Evolutionary conservation across 2,113 vertebrate species (phyloP).

Genomic region (Pelobates fuscus): DNA sequence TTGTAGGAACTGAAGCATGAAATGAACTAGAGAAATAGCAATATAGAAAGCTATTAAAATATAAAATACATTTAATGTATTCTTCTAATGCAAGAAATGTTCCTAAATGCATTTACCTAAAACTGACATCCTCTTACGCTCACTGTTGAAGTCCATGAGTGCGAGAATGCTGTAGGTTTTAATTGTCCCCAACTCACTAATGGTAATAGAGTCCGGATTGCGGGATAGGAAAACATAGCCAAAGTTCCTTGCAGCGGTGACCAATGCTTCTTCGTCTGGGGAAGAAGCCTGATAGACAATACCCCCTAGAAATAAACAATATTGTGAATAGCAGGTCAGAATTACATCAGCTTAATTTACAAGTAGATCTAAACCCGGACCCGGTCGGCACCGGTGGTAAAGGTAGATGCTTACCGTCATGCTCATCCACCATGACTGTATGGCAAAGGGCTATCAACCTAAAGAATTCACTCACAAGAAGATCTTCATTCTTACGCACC

Average conservation of each 20-base stretch:
- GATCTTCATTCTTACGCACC: conserved; percentile 54
- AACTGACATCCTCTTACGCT: conserved; percentile 89
- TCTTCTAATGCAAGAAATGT: too few relatives aligned
- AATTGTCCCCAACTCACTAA: conserved; percentile 78
- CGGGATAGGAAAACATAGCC: conserved; percentile 76
- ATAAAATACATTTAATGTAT: too few relatives aligned
- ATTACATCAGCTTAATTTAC: too few relatives aligned
- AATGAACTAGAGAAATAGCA: too few relatives aligned
- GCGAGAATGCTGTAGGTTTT: conserved; percentile 79
- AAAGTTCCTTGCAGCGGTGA: conserved; percentile 73
- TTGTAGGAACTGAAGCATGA: too few relatives aligned
- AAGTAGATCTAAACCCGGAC: too few relatives aligned
- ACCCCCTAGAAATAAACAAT: conserved; percentile 62
- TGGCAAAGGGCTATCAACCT: conserved; percentile 85
- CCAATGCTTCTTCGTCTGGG: conserved; percentile 76
- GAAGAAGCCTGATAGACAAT: conserved; percentile 83
- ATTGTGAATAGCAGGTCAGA: neutral
- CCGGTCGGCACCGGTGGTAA: too few relatives aligned
- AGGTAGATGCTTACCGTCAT: conserved; percentile 70
- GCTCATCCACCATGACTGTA: conserved; percentile 85
- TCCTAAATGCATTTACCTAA: conserved; percentile 70
- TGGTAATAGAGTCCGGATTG: conserved; percentile 77
- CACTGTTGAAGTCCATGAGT: conserved; percentile 88
- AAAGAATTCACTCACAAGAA: conserved; percentile 77
- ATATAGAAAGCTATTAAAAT: too few relatives aligned